Base-by-base conservation (phyloP, 2,797 vertebrate genomes). In the Xiphophorus birchmanni region DNA sequence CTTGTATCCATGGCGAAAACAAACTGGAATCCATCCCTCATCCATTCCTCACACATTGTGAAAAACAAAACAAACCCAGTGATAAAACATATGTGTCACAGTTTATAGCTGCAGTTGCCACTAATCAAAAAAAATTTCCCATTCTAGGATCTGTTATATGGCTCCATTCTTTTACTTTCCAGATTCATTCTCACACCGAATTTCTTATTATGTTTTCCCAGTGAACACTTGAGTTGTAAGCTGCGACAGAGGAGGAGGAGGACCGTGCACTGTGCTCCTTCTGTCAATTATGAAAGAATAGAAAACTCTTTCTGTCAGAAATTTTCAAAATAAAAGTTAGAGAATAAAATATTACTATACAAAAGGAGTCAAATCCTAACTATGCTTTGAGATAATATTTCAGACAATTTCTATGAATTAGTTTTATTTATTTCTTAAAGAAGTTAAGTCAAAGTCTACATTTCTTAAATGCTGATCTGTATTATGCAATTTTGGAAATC, bases 11-110 rank as follows among this genome's bases (percentile, higher is more conserved):
- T 88, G 82, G 82, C 13, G 54, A 90, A 88, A 88, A 92, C 73
- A 82, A 86, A 91, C 73, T 91, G 90, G 85, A 88, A 91, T 91
- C 90, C 82, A 82, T 93, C 88, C 93, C 90, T 85, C 90, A 93
- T 92, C 89, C 92, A 93, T 89, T 80, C 86, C 87, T 94, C 91
- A 87, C 86, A 92, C 95, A 94, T 93, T 88, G 87, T 90, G 91
- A 76, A 82, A 84, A 80, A 78, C 73, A 75, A 72, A 72, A 73
- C 23, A 75, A 78, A 75, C 83, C 83, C 74, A 86, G 73, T 71
- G 67, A 85, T 86, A 81, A 79, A 79, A 83, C 73, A 74, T 48
- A 65, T 40, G 80, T 92, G 85, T 89, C 11, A 17, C 23, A 45
- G 23, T 72, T 72, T 72, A 2, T 40, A 76, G 80, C 80, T 81